Evolutionary conservation across 1,140 invertebrate genomes (phyloP).

Genomic region (Cydia strobilella): DNA sequence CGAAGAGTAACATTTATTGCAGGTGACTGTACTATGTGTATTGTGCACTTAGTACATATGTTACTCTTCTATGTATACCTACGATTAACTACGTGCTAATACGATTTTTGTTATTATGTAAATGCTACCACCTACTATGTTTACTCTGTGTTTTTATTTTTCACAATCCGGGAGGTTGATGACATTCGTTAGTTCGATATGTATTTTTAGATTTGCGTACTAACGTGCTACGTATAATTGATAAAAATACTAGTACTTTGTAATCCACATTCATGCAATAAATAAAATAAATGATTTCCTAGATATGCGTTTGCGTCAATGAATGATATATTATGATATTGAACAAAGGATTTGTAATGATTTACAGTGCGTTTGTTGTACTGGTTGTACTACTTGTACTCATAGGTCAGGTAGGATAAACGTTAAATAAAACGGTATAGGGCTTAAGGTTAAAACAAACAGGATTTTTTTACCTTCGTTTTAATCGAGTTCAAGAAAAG

Average conservation of each 20-base stretch:
- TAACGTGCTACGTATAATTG: neutral
- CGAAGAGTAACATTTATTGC: too few species aligned
- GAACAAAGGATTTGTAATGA: conserved; percentile 25
- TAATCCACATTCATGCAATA: neutral
- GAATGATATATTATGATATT: conserved; percentile 5
- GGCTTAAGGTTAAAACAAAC: too few species aligned
- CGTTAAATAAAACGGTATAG: too few species aligned
- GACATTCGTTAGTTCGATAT: neutral
- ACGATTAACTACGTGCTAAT: too few species aligned
- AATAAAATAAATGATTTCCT: neutral
- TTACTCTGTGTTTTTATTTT: conserved; percentile 4
- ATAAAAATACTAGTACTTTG: neutral
- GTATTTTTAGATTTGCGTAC: conserved; percentile 3
- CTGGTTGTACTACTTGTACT: neutral
- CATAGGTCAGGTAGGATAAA: neutral
- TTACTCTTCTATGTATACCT: too few species aligned
- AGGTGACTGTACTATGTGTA: too few species aligned
- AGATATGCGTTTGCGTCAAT: conserved; percentile 12
- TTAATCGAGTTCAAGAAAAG: too few species aligned
- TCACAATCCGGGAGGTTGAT: neutral
- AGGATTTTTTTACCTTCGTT: too few species aligned
- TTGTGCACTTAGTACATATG: too few species aligned
- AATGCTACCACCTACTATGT: too few species aligned
- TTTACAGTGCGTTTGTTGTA: neutral
- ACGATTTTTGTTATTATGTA: too few species aligned